Evolutionary conservation across 2,888 invertebrate genomes (phyloP).

Genomic region (Hypolimnas misippus): DNA sequence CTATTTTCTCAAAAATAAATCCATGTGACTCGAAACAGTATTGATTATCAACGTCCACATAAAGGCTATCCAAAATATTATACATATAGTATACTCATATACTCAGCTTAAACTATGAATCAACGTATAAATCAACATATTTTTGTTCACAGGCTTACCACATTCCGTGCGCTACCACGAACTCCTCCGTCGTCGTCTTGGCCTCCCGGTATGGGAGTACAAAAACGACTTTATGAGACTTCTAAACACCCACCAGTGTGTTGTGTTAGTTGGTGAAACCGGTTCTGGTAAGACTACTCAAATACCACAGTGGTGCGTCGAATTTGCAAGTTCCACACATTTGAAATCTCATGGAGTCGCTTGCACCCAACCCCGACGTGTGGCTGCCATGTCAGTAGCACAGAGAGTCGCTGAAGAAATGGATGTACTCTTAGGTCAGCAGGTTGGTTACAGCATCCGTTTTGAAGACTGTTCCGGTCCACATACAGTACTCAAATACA

Average conservation of each 20-base stretch:
- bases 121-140: too few relatives aligned
- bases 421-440: conserved; percentile 94
- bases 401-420: conserved; percentile 99
- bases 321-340: conserved; percentile 68
- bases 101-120: too few relatives aligned
- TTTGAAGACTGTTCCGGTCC: conserved; percentile 99
- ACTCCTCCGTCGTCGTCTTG: conserved; percentile 93
- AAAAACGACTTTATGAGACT: conserved; percentile 97
- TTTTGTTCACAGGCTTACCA: conserved; percentile 84
- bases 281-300: conserved; percentile 99
- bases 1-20: too few relatives aligned
- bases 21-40: too few relatives aligned
- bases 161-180: conserved; percentile 96
- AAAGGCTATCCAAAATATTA: too few relatives aligned
- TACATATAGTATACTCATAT: too few relatives aligned
- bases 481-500: conserved; percentile 97
- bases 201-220: conserved; percentile 99
- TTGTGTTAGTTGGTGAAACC: conserved; percentile 98
- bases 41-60: too few relatives aligned
- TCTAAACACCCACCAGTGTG: conserved; percentile 95
- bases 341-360: conserved; percentile 87
- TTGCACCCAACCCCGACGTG: conserved; percentile 98
- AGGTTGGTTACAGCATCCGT: conserved; percentile 90
- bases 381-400: conserved; percentile 99
- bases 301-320: conserved; percentile 91